phyloP scores from a whole-genome alignment of 2,888 invertebrate genomes.

The Oscheius myriophilus region DNA sequence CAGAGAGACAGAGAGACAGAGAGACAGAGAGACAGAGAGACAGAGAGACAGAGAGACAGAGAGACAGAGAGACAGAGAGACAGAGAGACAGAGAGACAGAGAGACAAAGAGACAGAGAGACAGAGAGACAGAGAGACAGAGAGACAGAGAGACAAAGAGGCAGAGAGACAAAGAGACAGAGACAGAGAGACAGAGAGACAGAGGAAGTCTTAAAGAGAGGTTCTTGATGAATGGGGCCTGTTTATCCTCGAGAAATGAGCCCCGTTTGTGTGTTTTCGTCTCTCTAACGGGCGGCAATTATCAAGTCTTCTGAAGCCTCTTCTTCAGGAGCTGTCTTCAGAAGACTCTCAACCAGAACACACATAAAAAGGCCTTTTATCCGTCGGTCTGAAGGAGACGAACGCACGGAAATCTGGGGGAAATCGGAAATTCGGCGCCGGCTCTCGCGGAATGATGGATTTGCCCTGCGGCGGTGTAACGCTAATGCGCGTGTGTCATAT shows the following conservation, averaged over 20 bases:
- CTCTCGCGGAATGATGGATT: slow-evolving; percentile 17
- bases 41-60: background rate
- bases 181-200: background rate
- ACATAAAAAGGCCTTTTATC: no score
- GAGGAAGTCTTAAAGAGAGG: no score
- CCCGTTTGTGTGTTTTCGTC: no score
- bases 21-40: background rate
- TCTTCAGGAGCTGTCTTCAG: no score
- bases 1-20: background rate
- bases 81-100: background rate
- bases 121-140: background rate
- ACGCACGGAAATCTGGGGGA: no score
- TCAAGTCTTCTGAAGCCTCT: no score
- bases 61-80: background rate
- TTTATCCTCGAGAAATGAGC: no score
- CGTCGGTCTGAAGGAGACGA: no score
- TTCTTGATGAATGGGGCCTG: background rate
- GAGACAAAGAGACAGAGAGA: background rate
- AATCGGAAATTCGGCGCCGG: no score
- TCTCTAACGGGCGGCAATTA: no score
- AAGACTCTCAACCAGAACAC: no score
- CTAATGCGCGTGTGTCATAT: slow-evolving; percentile 31
- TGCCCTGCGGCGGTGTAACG: slow-evolving; percentile 26
- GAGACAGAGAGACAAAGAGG: background rate
- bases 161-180: background rate